Evolutionary conservation across 2,113 vertebrate genomes (phyloP).

Genomic region (Salvator merianae): DNA sequence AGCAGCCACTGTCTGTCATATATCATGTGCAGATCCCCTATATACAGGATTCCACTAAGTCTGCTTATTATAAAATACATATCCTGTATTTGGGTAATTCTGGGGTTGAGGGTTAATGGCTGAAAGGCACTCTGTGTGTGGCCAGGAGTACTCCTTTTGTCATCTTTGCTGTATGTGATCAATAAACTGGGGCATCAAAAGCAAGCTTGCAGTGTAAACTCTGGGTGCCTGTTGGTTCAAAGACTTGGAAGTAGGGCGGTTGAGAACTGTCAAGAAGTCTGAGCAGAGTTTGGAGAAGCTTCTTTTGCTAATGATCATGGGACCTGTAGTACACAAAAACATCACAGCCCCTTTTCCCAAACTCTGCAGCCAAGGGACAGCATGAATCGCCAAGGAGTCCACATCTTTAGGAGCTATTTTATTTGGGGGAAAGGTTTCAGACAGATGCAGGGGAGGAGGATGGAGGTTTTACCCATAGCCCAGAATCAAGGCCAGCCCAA

Average conservation of each 20-base stretch:
- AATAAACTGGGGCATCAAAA: too few species aligned
- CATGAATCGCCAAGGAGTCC: not conserved
- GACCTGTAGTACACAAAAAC: too few species aligned
- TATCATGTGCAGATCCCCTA: too few species aligned
- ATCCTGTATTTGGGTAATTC: not conserved
- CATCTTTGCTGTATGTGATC: not conserved
- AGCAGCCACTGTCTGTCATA: too few species aligned
- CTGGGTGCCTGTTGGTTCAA: not conserved
- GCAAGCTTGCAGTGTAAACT: not conserved
- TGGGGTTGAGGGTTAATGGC: not conserved
- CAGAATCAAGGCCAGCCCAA: too few species aligned
- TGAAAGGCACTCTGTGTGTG: not conserved
- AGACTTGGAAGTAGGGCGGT: not conserved
- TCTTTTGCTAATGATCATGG: too few species aligned
- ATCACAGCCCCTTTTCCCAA: too few species aligned
- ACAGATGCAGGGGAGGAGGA: too few species aligned
- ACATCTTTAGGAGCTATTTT: not conserved
- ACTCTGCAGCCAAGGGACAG: too few species aligned
- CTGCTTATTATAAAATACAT: too few species aligned
- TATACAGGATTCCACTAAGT: not conserved
- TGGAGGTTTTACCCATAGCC: too few species aligned
- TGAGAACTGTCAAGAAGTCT: not conserved
- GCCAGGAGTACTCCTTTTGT: not conserved
- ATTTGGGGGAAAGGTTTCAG: not conserved
- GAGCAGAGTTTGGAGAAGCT: not conserved